phyloP scores from a whole-genome alignment of 2,888 invertebrate species.

The Aricia artaxerxes region DNA sequence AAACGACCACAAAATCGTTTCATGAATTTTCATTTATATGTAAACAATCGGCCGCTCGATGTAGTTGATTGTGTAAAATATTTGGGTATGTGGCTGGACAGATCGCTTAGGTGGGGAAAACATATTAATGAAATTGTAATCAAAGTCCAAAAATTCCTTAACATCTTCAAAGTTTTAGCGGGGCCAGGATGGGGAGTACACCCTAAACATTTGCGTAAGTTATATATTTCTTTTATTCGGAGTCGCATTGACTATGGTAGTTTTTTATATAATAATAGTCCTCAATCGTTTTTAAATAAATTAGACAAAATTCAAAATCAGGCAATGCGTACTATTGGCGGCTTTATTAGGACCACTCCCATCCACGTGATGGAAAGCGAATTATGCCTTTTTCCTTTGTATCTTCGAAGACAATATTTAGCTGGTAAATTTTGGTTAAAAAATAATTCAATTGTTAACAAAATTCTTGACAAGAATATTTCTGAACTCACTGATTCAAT shows the following conservation, averaged over 20 bases:
- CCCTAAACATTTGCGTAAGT: slow-evolving; percentile 31
- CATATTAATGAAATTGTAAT: neutral
- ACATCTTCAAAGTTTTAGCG: slow-evolving; percentile 33
- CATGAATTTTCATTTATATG: too few relatives aligned
- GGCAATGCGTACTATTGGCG: slow-evolving; percentile 37
- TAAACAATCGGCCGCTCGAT: too few relatives aligned
- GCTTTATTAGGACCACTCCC: slow-evolving; percentile 32
- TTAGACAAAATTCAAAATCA: slow-evolving; percentile 37
- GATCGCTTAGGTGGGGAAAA: neutral
- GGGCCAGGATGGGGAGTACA: slow-evolving; percentile 36
- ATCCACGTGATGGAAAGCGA: slow-evolving; percentile 1
- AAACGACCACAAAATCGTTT: too few relatives aligned
- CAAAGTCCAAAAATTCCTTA: slow-evolving; percentile 25
- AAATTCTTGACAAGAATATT: too few relatives aligned
- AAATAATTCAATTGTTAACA: too few relatives aligned
- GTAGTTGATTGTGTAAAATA: too few relatives aligned
- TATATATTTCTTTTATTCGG: slow-evolving; percentile 35
- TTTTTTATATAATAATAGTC: slow-evolving; percentile 33
- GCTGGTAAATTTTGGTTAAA: too few relatives aligned
- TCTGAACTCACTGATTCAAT: too few relatives aligned
- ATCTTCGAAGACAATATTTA: neutral
- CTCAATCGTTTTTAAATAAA: slow-evolving; percentile 33
- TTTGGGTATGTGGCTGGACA: too few relatives aligned
- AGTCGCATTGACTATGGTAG: slow-evolving; percentile 35
- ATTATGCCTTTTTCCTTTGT: neutral